phyloP scores from a whole-genome alignment of 2,113 vertebrate species.

The Sebastes schlegelii region DNA sequence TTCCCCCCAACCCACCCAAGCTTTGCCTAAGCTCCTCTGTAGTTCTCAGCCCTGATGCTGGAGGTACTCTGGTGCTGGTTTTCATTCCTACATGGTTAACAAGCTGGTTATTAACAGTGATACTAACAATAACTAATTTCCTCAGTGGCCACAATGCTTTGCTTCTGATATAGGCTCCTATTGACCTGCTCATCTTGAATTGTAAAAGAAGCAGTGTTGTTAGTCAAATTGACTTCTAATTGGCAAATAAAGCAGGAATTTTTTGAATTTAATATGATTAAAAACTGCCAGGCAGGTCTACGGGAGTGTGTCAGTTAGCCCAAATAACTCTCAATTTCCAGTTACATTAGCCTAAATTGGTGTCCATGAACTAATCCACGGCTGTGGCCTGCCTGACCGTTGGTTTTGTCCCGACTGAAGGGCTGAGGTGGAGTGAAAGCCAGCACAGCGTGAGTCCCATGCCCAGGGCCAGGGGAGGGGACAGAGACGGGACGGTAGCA shows the following conservation, averaged over 20 bases:
- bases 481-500: conserved; percentile 75
- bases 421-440: conserved; percentile 87
- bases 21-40: conserved; percentile 57
- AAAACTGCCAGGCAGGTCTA: conserved; percentile 46
- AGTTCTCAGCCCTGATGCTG: conserved; percentile 75
- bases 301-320: conserved; percentile 45
- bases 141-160: conserved; percentile 53
- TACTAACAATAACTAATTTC: conserved; percentile 72
- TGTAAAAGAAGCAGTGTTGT: neutral
- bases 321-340: conserved; percentile 18
- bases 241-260: neutral
- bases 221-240: conserved; percentile 28
- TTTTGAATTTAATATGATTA: neutral
- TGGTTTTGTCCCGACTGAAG: conserved; percentile 84
- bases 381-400: conserved; percentile 72
- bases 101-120: conserved; percentile 61
- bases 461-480: conserved; percentile 81
- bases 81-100: conserved; percentile 81
- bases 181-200: conserved; percentile 50
- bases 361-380: conserved; percentile 52
- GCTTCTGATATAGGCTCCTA: conserved; percentile 61
- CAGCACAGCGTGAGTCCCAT: conserved; percentile 84
- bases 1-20: conserved; percentile 23
- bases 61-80: conserved; percentile 84
- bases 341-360: conserved; percentile 35